These are phyloP conservation scores for Tiphia femorata DNA, from an alignment of 2,888 invertebrate genomes.

Conservation along the genomic window DNA sequence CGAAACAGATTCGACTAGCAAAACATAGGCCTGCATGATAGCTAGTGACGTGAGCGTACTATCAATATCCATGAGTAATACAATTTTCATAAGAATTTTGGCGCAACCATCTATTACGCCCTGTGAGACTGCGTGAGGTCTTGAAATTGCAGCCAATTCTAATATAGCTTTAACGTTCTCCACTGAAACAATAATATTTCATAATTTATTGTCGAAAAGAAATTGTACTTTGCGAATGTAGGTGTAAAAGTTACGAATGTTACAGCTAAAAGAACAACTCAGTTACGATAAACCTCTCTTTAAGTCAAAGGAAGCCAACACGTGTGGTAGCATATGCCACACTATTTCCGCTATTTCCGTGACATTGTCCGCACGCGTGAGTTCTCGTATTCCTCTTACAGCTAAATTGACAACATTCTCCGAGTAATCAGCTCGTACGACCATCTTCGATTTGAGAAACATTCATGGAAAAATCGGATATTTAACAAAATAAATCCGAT, in stretches of 20 bases:
- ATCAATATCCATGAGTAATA: slow-evolving; percentile 28
- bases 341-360: slow-evolving; percentile 30
- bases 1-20: slow-evolving; percentile 25
- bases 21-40: slow-evolving; percentile 32
- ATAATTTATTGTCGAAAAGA: not conserved
- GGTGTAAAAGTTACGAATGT: too few species aligned
- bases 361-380: slow-evolving; percentile 21
- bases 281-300: too few species aligned
- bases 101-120: slow-evolving; percentile 20
- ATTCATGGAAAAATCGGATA: not conserved
- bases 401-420: slow-evolving; percentile 24
- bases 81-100: slow-evolving; percentile 27
- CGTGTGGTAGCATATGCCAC: slow-evolving; percentile 40
- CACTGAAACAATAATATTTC: slow-evolving; percentile 16
- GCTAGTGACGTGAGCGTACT: slow-evolving; percentile 26
- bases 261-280: too few species aligned
- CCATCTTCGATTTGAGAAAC: slow-evolving; percentile 15
- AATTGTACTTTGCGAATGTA: not conserved
- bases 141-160: slow-evolving; percentile 29
- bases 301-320: slow-evolving; percentile 27
- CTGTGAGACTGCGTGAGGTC: slow-evolving; percentile 19
- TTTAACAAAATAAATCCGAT: too few species aligned
- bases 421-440: slow-evolving; percentile 19
- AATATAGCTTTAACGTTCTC: slow-evolving; percentile 29
- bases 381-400: slow-evolving; percentile 34